phyloP scores from a whole-genome alignment of 2,888 invertebrate species.

The Ariolimax columbianus region DNA sequence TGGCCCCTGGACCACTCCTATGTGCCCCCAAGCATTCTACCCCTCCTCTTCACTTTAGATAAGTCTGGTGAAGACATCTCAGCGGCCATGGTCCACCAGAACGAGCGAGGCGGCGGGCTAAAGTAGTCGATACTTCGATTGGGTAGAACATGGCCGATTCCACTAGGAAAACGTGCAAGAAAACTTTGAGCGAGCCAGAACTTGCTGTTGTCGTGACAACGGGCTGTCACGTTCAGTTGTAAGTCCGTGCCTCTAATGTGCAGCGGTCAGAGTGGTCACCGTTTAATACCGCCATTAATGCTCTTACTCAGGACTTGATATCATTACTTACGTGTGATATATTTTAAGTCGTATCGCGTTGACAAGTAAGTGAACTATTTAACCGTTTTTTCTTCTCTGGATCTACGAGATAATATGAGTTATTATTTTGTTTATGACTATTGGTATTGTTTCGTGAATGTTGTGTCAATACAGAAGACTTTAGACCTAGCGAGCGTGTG shows the following conservation, averaged over 20 bases:
- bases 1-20: too few relatives aligned
- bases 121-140: slow-evolving; percentile 23
- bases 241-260: neutral
- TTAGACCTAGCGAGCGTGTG: too few relatives aligned
- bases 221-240: neutral
- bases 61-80: neutral
- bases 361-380: too few relatives aligned
- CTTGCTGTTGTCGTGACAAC: neutral
- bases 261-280: slow-evolving; percentile 12
- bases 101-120: neutral
- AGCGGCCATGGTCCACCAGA: neutral
- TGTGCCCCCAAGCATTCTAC: too few relatives aligned
- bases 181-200: neutral
- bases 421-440: too few relatives aligned
- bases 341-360: neutral
- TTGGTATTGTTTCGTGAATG: too few relatives aligned
- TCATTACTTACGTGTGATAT: neutral
- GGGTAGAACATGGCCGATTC: neutral
- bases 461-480: too few relatives aligned
- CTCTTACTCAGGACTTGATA: neutral
- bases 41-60: too few relatives aligned
- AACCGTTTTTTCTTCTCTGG: too few relatives aligned
- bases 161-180: neutral
- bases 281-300: neutral
- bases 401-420: too few relatives aligned